Conservation (phyloP, 2,888 invertebrate genomes). For the Portevinia maculata region DNA sequence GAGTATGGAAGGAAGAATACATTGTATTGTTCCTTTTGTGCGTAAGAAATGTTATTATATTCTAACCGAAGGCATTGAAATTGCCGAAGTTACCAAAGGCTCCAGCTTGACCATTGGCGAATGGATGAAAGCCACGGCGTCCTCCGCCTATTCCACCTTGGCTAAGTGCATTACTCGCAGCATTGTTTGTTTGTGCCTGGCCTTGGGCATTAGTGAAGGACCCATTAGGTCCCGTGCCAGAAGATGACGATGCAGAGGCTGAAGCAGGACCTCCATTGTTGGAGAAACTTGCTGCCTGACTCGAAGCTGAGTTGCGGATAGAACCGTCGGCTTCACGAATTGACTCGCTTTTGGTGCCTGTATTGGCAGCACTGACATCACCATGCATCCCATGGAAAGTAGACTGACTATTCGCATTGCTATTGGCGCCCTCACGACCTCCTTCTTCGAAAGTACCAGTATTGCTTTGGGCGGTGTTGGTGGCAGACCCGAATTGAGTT, state of each 20-base stretch:
- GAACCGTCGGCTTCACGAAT: conserved; percentile 77
- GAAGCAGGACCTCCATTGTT: conserved; percentile 66
- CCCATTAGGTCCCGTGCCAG: conserved; percentile 60
- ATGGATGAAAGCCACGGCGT: conserved; percentile 2
- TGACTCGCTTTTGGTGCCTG: conserved; percentile 77
- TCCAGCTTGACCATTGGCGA: conserved; percentile 40
- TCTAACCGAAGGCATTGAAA: conserved; percentile 35
- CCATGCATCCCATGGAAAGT: conserved; percentile 78
- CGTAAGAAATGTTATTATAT: conserved; percentile 1
- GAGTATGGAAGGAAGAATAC: conserved; percentile 22
- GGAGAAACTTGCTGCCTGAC: conserved; percentile 76
- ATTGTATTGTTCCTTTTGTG: conserved; percentile 51
- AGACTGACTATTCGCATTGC: conserved; percentile 80
- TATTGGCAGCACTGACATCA: conserved; percentile 76
- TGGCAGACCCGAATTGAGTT: conserved; percentile 77
- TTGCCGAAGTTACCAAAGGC: neutral
- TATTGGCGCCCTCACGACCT: conserved; percentile 76
- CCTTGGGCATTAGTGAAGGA: conserved; percentile 58
- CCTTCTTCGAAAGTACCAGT: conserved; percentile 76
- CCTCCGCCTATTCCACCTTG: conserved; percentile 65
- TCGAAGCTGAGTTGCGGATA: conserved; percentile 78
- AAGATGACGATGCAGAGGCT: conserved; percentile 57
- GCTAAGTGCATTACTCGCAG: conserved; percentile 73
- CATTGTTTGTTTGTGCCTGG: conserved; percentile 28
- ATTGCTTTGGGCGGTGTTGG: conserved; percentile 80